phyloP scores from a whole-genome alignment of 2,113 vertebrate species.

The Parotia lawesii region DNA sequence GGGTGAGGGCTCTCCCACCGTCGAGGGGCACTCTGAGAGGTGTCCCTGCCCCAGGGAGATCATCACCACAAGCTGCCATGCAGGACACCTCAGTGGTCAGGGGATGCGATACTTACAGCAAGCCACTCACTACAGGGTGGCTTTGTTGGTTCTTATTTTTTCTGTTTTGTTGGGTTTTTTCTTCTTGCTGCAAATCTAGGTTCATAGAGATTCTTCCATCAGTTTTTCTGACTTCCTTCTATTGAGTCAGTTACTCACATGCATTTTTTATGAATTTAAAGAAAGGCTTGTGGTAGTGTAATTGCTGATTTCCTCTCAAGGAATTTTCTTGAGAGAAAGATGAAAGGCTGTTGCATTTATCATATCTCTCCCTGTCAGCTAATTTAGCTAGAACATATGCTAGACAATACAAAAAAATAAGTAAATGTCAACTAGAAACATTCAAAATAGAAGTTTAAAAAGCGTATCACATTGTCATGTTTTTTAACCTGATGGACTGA shows the following conservation, averaged over 20 bases:
- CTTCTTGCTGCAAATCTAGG: neutral
- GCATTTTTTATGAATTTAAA: slow-evolving; percentile 33
- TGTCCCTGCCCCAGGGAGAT: neutral
- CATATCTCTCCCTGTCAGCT: neutral
- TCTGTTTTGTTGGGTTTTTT: neutral
- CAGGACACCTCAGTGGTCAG: neutral
- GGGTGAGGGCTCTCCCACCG: neutral
- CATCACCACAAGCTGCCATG: neutral
- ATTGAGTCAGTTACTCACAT: neutral
- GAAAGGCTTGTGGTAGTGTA: neutral
- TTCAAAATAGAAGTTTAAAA: neutral
- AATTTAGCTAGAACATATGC: slow-evolving; percentile 3
- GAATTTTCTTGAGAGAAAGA: neutral
- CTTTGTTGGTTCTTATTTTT: neutral
- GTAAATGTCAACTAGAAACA: neutral
- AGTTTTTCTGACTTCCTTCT: neutral
- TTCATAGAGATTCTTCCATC: neutral
- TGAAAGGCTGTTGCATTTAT: neutral
- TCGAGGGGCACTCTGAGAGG: neutral
- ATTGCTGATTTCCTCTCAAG: slow-evolving; percentile 7
- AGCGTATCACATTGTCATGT: neutral
- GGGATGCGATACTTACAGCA: neutral
- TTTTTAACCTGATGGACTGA: neutral
- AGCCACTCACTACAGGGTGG: neutral
- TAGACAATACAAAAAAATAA: neutral